Conservation (phyloP, 1,140 invertebrate species). For the Magallana ariakensis region DNA sequence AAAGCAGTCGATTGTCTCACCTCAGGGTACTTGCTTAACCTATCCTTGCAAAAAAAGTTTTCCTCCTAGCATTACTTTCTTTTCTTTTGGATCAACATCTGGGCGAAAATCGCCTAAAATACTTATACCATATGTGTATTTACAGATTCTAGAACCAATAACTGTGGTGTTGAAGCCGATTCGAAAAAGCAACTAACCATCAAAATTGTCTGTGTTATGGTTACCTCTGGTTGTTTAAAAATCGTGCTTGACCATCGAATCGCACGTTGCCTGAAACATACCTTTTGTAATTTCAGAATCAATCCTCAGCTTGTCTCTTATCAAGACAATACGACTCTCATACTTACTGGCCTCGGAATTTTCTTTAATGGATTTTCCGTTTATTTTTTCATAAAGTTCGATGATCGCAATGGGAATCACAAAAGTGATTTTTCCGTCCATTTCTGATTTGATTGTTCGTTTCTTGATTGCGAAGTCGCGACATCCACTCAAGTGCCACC, state of each 20-base stretch:
- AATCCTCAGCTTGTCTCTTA: slow-evolving; percentile 59
- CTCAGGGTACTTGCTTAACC: slow-evolving; percentile 59
- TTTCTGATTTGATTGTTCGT: slow-evolving; percentile 37
- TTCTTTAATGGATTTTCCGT: neutral
- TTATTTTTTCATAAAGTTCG: slow-evolving; percentile 40
- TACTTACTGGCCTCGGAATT: slow-evolving; percentile 19
- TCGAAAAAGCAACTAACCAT: slow-evolving; percentile 64
- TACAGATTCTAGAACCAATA: slow-evolving; percentile 53
- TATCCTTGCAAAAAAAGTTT: slow-evolving; percentile 49
- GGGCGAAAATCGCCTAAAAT: slow-evolving; percentile 46
- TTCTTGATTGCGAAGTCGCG: slow-evolving; percentile 57
- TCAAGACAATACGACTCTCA: slow-evolving; percentile 50
- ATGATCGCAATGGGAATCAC: slow-evolving; percentile 45
- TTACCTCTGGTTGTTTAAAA: slow-evolving; percentile 33
- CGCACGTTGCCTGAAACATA: slow-evolving; percentile 52
- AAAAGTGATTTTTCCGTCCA: slow-evolving; percentile 41
- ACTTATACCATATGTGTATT: slow-evolving; percentile 60
- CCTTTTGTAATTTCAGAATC: slow-evolving; percentile 54
- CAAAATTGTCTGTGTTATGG: slow-evolving; percentile 48
- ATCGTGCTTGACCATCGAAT: slow-evolving; percentile 53
- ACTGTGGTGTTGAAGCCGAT: slow-evolving; percentile 59
- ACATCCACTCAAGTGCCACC: too few species aligned
- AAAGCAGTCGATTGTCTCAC: slow-evolving; percentile 49
- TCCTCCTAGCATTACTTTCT: slow-evolving; percentile 36
- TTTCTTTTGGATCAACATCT: slow-evolving; percentile 42